These are phyloP conservation scores for Otus sunia DNA, from an alignment of 2,113 vertebrate genomes.

Conservation along the genomic window DNA sequence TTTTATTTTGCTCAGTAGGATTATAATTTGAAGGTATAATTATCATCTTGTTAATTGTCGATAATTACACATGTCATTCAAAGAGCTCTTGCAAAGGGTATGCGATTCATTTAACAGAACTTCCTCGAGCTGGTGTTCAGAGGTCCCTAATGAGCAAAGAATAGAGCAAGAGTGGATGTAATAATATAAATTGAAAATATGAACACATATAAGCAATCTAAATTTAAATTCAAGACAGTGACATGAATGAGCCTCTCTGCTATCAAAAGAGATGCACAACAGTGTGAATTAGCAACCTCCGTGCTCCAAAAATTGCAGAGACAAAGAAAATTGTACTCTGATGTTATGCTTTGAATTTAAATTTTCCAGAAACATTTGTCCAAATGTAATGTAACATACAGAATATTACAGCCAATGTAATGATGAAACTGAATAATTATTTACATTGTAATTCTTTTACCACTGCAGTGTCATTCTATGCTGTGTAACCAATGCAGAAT, in stretches of 20 bases:
- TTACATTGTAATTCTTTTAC: neutral
- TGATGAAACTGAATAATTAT: neutral
- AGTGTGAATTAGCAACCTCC: neutral
- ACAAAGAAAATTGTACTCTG: neutral
- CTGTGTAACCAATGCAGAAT: neutral
- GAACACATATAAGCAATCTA: constrained; percentile 55
- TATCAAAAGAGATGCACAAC: neutral
- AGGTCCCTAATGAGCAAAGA: constrained; percentile 42
- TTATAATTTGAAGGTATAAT: constrained; percentile 67
- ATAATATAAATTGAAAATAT: constrained; percentile 60
- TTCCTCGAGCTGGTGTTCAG: constrained; percentile 52
- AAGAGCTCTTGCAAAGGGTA: constrained; percentile 57
- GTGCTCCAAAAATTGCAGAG: neutral
- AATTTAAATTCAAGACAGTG: constrained; percentile 52
- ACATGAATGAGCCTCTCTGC: constrained; percentile 1
- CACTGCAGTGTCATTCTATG: neutral
- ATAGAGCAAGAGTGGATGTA: constrained; percentile 32
- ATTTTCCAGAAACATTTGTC: neutral
- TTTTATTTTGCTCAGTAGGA: constrained; percentile 57
- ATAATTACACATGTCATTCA: constrained; percentile 63
- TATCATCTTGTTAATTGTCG: constrained; percentile 63
- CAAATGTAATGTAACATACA: neutral
- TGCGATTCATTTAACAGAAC: constrained; percentile 58
- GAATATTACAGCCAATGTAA: neutral
- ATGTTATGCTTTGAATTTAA: neutral